A percentile compares a stretch with the other conserved stretches of the same genome.
These are phyloP conservation scores for Loriculus beryllinus DNA, from an alignment of 2,797 vertebrate genomes.

Conservation along the genomic window DNA sequence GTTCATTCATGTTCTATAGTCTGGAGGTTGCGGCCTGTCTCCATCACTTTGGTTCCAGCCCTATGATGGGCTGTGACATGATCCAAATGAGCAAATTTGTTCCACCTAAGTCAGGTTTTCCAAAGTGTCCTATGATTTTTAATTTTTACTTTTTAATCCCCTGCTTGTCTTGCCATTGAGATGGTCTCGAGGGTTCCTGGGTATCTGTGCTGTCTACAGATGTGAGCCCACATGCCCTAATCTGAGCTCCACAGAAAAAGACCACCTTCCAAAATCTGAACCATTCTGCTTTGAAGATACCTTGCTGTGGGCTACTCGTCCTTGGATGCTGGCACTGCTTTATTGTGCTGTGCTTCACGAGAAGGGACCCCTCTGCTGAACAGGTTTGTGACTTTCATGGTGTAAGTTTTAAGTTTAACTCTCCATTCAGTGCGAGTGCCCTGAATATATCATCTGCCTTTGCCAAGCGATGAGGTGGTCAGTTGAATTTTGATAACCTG, in stretches of 20 bases:
- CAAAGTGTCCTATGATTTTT: background rate
- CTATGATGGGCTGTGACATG: background rate
- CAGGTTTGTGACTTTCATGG: background rate
- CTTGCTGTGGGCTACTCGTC: background rate
- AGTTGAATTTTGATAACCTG: background rate
- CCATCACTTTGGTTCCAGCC: background rate
- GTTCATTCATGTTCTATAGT: accelerated
- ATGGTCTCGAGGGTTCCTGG: background rate
- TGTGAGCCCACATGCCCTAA: background rate
- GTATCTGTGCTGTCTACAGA: background rate
- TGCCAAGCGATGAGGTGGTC: background rate
- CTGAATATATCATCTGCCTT: background rate
- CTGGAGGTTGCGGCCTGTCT: background rate
- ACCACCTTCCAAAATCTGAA: background rate
- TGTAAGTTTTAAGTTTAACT: background rate
- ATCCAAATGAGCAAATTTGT: background rate
- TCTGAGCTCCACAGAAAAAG: background rate
- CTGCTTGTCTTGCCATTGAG: background rate
- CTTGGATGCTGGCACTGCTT: background rate
- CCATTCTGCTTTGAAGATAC: background rate
- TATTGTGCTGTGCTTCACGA: background rate
- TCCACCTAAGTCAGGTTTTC: background rate
- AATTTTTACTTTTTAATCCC: background rate
- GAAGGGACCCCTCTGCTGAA: background rate
- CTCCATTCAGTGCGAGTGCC: background rate